Evolutionary conservation across 2,113 vertebrate genomes (phyloP).

Genomic region (Oriolus oriolus): DNA sequence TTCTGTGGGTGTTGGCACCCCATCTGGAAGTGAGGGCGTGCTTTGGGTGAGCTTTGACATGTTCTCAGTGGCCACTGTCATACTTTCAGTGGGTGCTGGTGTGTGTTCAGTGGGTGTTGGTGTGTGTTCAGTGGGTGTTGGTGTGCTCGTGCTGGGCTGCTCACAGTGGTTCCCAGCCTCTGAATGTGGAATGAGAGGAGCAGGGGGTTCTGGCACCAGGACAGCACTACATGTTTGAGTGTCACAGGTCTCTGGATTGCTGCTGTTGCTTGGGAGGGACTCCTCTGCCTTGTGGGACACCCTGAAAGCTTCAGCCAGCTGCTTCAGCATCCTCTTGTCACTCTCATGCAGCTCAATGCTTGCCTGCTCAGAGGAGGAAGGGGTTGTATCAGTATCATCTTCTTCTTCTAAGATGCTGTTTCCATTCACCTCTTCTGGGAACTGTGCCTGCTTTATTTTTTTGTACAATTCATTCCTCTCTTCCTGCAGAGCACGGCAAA

Average conservation of each 20-base stretch:
- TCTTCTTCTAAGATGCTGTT: conserved; percentile 51
- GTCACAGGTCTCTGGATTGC: neutral
- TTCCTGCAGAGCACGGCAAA: conserved; percentile 90
- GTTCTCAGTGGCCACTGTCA: fast-evolving
- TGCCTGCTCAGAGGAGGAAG: neutral
- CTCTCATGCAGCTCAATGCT: neutral
- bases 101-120: neutral
- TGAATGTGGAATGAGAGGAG: neutral
- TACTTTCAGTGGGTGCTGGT: neutral
- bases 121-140: neutral
- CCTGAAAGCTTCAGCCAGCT: conserved; percentile 76
- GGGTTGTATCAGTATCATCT: neutral
- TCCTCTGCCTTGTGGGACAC: conserved; percentile 51
- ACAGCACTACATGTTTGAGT: fast-evolving
- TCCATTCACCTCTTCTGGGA: conserved; percentile 31
- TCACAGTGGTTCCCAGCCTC: neutral
- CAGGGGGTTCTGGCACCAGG: neutral
- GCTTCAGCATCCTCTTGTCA: conserved; percentile 74
- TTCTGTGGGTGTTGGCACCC: neutral
- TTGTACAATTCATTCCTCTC: conserved; percentile 87
- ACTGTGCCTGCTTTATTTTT: conserved; percentile 87
- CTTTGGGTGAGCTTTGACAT: neutral
- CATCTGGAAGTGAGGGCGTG: fast-evolving
- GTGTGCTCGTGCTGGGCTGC: neutral
- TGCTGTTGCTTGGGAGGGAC: neutral